phyloP scores from a whole-genome alignment of 2,888 invertebrate species.

The Epinotia nisella region DNA sequence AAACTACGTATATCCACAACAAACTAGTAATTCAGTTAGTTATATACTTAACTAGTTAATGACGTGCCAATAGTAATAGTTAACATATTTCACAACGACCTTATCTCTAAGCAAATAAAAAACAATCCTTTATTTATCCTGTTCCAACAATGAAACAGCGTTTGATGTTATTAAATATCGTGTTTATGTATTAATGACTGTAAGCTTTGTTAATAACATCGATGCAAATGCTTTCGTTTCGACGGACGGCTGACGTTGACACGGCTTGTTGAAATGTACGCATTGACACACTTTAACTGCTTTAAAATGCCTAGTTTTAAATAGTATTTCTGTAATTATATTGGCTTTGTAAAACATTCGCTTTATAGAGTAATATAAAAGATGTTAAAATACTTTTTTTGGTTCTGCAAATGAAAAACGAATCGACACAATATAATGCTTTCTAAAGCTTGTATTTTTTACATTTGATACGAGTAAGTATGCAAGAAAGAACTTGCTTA shows the following conservation, averaged over 20 bases:
- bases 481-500: too few relatives aligned
- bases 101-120: slow-evolving; percentile 28
- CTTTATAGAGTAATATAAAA: too few relatives aligned
- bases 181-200: slow-evolving; percentile 45
- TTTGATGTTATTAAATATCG: slow-evolving; percentile 28
- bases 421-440: too few relatives aligned
- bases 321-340: background rate
- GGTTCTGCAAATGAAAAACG: too few relatives aligned
- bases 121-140: slow-evolving; percentile 19
- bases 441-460: too few relatives aligned
- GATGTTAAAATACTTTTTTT: too few relatives aligned
- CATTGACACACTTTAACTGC: slow-evolving; percentile 35
- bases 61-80: background rate
- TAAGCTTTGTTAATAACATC: slow-evolving; percentile 68
- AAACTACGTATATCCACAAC: background rate
- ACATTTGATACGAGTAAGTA: too few relatives aligned
- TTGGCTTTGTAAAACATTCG: background rate
- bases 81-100: slow-evolving; percentile 12
- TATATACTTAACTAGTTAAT: background rate
- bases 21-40: background rate
- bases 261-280: slow-evolving; percentile 28
- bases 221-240: slow-evolving; percentile 61
- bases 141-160: slow-evolving; percentile 27
- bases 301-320: slow-evolving; percentile 4
- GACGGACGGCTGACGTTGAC: slow-evolving; percentile 46